Evolutionary conservation across 35 echinoderm and acorn worm species (phyloP).

Genomic region (Holothuria glaberrima): DNA sequence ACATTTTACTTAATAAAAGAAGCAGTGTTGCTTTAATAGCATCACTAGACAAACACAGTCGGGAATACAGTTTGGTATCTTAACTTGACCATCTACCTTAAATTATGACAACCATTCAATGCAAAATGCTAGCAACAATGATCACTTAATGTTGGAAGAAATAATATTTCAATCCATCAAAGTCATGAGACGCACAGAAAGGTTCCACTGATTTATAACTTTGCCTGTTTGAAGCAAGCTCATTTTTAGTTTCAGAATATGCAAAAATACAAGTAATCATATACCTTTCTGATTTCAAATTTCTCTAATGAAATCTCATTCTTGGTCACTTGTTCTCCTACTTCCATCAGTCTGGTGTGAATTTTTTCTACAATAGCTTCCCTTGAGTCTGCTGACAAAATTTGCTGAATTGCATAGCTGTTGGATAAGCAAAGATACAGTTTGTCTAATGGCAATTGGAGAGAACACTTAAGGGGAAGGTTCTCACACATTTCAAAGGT

Average conservation of each 20-base stretch:
- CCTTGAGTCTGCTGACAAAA: slow-evolving; percentile 81
- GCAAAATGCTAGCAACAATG: no score
- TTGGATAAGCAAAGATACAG: background rate
- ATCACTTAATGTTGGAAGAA: no score
- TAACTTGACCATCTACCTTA: no score
- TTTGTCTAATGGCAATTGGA: background rate
- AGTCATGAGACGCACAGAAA: background rate
- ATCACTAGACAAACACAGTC: no score
- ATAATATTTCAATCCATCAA: no score
- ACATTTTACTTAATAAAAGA: no score
- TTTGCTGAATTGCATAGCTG: slow-evolving; percentile 98
- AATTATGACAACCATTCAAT: no score
- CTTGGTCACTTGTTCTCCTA: slow-evolving; percentile 69
- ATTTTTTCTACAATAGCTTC: slow-evolving; percentile 95
- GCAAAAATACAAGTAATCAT: background rate
- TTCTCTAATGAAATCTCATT: slow-evolving; percentile 71
- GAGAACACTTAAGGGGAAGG: background rate
- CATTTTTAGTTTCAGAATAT: background rate
- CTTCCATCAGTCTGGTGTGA: slow-evolving; percentile 76
- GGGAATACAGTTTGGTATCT: no score
- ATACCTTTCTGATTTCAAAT: slow-evolving; percentile 92
- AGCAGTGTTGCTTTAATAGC: no score
- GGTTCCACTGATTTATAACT: no score
- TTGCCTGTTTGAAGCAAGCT: no score
- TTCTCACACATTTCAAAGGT: background rate